A percentile compares a stretch with the other conserved stretches of the same genome.
Conservation (phyloP, 1,140 invertebrate genomes). For the Drosophila pruinosa region DNA sequence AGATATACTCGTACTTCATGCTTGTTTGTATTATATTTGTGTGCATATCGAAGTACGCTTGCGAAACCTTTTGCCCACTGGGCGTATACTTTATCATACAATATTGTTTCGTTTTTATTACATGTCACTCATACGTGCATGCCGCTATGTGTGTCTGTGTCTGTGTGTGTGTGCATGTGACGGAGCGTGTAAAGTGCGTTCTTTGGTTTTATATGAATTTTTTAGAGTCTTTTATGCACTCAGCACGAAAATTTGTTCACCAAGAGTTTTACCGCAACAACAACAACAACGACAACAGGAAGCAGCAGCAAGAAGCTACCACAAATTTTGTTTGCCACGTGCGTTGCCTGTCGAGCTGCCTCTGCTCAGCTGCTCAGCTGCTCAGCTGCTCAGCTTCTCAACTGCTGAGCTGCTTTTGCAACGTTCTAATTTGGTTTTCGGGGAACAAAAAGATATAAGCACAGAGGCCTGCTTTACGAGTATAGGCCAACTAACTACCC, state of each 20-base stretch:
- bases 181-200: conserved; percentile 77
- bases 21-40: conserved; percentile 21
- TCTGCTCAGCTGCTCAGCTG: conserved; percentile 5
- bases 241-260: conserved; percentile 75
- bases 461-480: conserved; percentile 8
- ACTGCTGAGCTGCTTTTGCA: conserved; percentile 15
- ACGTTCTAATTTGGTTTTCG: conserved; percentile 66
- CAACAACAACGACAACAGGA: conserved; percentile 30
- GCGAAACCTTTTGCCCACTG: conserved; percentile 65
- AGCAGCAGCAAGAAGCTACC: conserved; percentile 39
- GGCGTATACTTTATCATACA: conserved; percentile 81
- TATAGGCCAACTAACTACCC: conserved; percentile 54
- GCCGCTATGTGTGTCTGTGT: conserved; percentile 45
- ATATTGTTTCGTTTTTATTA: conserved; percentile 81
- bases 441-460: conserved; percentile 10
- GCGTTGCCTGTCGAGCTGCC: conserved; percentile 26
- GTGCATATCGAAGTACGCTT: conserved; percentile 21
- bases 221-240: conserved; percentile 80
- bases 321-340: conserved; percentile 57
- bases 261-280: conserved; percentile 68
- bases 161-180: conserved; percentile 22
- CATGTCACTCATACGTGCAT: conserved; percentile 75
- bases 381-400: conserved; percentile 3
- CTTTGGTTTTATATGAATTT: conserved; percentile 80
- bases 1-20: too few species aligned